Evolutionary conservation across 2,797 vertebrate genomes (phyloP).

Genomic region (Oryzias dopingdopingensis): DNA sequence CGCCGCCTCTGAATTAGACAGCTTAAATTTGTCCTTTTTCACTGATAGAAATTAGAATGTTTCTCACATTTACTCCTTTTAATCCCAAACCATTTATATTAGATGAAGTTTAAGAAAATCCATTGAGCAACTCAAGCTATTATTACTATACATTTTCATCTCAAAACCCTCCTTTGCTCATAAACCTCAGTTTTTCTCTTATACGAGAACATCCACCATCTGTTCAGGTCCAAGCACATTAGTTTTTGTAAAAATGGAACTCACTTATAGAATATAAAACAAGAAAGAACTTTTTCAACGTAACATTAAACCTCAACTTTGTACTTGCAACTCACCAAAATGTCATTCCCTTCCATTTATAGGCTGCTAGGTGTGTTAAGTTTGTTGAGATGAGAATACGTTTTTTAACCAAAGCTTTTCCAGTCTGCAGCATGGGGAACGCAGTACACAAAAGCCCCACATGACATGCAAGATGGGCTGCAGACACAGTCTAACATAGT

Average conservation of each 20-base stretch:
- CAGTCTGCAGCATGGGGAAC: slow-evolving; percentile 26
- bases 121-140: slow-evolving; percentile 39
- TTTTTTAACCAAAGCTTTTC: slow-evolving; percentile 45
- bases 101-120: slow-evolving; percentile 47
- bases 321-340: slow-evolving; percentile 42
- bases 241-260: slow-evolving; percentile 53
- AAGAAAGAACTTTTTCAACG: slow-evolving; percentile 44
- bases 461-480: slow-evolving; percentile 40
- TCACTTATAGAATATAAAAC: slow-evolving; percentile 44
- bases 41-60: no score
- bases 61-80: no score
- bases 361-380: slow-evolving; percentile 27
- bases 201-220: slow-evolving; percentile 51
- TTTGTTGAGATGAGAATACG: slow-evolving; percentile 40
- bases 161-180: slow-evolving; percentile 15
- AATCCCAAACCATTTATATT: neutral
- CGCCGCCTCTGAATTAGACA: slow-evolving; percentile 19
- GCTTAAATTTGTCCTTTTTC: slow-evolving; percentile 3
- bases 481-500: slow-evolving; percentile 41
- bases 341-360: slow-evolving; percentile 39
- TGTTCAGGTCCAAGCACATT: slow-evolving; percentile 56
- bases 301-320: slow-evolving; percentile 37
- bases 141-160: slow-evolving; percentile 41
- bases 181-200: slow-evolving; percentile 16
- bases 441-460: slow-evolving; percentile 53